Percentiles rank a stretch among this genome's conserved stretches.
phyloP scores from a whole-genome alignment of 2,797 vertebrate genomes.

The Lutjanus campechanus region DNA sequence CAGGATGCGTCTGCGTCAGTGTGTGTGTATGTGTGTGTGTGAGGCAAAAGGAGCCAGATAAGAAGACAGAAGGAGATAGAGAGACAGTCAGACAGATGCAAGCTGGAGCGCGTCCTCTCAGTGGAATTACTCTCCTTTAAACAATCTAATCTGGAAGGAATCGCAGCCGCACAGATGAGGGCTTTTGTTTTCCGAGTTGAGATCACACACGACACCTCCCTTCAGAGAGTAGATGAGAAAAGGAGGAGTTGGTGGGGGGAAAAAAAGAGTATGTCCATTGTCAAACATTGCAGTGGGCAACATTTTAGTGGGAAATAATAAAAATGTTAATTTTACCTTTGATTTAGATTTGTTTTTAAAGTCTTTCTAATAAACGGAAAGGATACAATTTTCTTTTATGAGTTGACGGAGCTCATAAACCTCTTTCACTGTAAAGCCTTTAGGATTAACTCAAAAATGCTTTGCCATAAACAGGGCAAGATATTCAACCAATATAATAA shows the following conservation, averaged over 20 bases:
- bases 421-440: neutral
- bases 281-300: neutral
- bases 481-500: too few relatives aligned
- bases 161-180: conserved; percentile 6
- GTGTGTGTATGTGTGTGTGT: neutral
- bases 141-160: conserved; percentile 32
- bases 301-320: neutral
- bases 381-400: neutral
- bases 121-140: conserved; percentile 22
- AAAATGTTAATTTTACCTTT: neutral
- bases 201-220: neutral
- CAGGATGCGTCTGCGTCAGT: neutral
- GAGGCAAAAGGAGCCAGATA: neutral
- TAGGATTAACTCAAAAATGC: neutral
- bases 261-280: neutral
- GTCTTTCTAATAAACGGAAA: neutral
- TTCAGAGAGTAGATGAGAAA: conserved; percentile 15
- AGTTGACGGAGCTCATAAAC: neutral
- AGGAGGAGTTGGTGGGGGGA: neutral
- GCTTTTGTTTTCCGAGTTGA: conserved; percentile 22
- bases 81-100: conserved; percentile 24
- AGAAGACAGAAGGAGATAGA: conserved; percentile 3
- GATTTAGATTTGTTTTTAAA: neutral
- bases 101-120: conserved; percentile 26
- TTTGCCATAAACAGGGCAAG: neutral